Conservation (phyloP, 2,888 invertebrate genomes). For the Leptopilina myrica region DNA sequence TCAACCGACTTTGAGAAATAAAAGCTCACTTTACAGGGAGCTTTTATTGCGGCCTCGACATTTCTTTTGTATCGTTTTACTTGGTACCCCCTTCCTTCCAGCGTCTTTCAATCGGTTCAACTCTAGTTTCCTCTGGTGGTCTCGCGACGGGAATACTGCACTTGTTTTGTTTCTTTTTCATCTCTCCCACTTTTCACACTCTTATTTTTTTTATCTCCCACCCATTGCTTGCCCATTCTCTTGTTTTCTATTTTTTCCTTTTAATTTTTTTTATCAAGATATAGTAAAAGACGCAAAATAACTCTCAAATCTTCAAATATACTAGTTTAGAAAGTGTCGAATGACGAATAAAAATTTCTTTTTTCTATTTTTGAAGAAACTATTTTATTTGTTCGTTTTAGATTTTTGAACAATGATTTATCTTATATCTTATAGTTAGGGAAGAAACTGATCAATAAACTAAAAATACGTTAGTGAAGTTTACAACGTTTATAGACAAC, state of each 20-base stretch:
- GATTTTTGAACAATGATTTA: no score
- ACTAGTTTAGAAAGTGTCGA: no score
- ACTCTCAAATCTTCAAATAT: background rate
- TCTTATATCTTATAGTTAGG: no score
- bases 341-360: no score
- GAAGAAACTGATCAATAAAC: no score
- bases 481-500: no score
- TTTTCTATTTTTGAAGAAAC: no score
- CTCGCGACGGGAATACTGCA: slow-evolving; percentile 60
- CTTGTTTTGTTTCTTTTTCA: slow-evolving; percentile 46
- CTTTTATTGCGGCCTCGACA: slow-evolving; percentile 72
- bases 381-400: no score
- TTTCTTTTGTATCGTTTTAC: slow-evolving; percentile 69
- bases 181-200: slow-evolving; percentile 48
- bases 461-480: no score
- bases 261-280: background rate
- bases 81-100: slow-evolving; percentile 53
- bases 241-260: background rate
- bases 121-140: slow-evolving; percentile 62
- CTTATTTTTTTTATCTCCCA: slow-evolving; percentile 44
- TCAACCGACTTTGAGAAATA: slow-evolving; percentile 72
- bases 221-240: slow-evolving; percentile 46
- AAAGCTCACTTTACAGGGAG: slow-evolving; percentile 72
- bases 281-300: slow-evolving; percentile 12
- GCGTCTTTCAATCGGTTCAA: slow-evolving; percentile 69